Evolutionary conservation across 2,797 vertebrate genomes (phyloP).

Genomic region (Tadarida brasiliensis): DNA sequence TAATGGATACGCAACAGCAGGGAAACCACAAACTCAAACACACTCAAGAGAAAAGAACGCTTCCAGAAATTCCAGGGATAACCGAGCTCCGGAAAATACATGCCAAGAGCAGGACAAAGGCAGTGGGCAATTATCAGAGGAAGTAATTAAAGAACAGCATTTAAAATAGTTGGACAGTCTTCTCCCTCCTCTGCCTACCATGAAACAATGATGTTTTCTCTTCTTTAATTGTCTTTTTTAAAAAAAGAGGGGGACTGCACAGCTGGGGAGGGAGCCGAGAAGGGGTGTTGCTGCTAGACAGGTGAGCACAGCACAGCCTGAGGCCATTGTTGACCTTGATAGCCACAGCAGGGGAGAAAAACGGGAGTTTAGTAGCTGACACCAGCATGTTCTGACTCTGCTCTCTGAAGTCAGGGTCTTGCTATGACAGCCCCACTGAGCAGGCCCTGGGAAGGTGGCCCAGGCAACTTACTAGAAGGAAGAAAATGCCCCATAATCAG

Average conservation of each 20-base stretch:
- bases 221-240: background rate
- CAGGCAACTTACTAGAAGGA: background rate
- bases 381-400: background rate
- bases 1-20: background rate
- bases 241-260: too few relatives aligned
- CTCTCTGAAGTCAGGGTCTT: background rate
- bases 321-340: background rate
- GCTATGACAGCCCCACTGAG: background rate
- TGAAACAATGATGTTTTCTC: background rate
- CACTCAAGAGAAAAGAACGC: background rate
- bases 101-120: background rate
- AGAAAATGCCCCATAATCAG: background rate
- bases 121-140: background rate
- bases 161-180: background rate
- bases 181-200: background rate
- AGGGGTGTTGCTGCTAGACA: background rate
- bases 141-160: constrained; percentile 30
- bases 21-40: background rate
- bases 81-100: background rate
- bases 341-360: background rate
- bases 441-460: background rate
- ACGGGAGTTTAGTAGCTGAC: background rate
- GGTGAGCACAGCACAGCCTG: background rate
- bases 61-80: constrained; percentile 4
- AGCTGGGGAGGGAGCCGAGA: background rate